These are phyloP conservation scores for Trissolcus brochymenae DNA, from an alignment of 2,888 invertebrate species.

Conservation along the genomic window DNA sequence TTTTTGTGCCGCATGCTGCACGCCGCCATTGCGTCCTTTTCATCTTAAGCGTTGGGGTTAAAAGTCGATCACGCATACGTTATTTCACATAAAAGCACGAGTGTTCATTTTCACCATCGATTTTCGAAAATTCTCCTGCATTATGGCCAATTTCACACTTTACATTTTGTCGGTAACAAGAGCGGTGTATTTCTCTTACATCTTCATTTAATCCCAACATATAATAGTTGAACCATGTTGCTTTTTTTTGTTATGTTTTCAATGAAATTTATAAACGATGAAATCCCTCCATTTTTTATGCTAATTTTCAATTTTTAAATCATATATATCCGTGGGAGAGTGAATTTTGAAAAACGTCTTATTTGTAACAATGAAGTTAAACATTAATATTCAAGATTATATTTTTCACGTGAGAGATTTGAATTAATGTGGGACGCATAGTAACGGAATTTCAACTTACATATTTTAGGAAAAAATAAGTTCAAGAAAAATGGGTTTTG, in stretches of 20 bases:
- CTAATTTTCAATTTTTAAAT: too few species aligned
- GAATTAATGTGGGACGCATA: not conserved
- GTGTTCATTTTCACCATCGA: slow-evolving; percentile 41
- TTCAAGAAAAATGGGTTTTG: not conserved
- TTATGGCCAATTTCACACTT: slow-evolving; percentile 53
- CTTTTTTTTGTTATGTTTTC: too few species aligned
- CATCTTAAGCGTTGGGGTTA: slow-evolving; percentile 43
- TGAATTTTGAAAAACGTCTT: too few species aligned
- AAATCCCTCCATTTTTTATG: too few species aligned
- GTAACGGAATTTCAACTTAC: not conserved
- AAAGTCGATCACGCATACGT: slow-evolving; percentile 45
- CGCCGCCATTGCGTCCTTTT: slow-evolving; percentile 54
- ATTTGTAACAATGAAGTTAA: too few species aligned
- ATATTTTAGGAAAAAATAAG: too few species aligned
- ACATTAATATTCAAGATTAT: too few species aligned
- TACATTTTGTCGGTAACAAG: slow-evolving; percentile 50
- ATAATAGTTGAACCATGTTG: not conserved
- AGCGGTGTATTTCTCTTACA: slow-evolving; percentile 9
- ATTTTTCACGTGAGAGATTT: not conserved
- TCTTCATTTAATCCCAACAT: not conserved
- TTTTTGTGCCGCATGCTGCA: slow-evolving; percentile 22
- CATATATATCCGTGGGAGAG: too few species aligned
- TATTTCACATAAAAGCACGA: slow-evolving; percentile 23
- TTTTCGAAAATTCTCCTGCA: slow-evolving; percentile 32
- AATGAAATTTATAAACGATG: too few species aligned